Evolutionary conservation across 2,797 vertebrate species (phyloP), one percentile per base, ranked within the genome.

Genomic region (Hafferia zeledoni): DNA sequence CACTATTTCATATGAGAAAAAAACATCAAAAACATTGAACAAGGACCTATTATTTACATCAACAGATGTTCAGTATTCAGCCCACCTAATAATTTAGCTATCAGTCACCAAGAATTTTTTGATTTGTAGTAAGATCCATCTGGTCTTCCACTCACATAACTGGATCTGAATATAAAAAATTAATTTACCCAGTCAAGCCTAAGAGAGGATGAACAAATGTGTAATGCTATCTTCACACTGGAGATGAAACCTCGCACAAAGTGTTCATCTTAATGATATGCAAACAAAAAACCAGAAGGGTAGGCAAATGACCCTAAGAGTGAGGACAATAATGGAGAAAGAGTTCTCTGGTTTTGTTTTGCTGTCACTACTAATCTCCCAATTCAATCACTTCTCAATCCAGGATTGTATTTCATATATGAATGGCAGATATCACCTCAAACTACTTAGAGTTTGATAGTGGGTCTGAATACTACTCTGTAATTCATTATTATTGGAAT

Each of bases 51-150:
- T 97, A 96, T 96, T 97, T 97, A 95, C 93, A 96, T 95, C 90
- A 98, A 97, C 97, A 98, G 97, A 97, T 98, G 97, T 98, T 97
- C 93, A 95, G 77, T 67, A 78, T 97, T 98, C 96, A 97, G 93
- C 77, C 88, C 91, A 94, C 76, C 82, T 97, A 97, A 97, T 95
- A 97, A 85, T 94, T 96, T 90, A 95, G 93, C 91, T 97, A 96
- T 97, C 86, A 92, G 94, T 98, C 97, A 97, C 71, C 52, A 97
- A 95, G 91, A 97, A 97, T 97, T 98, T 97, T 60, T 95, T 98
- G 90, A 96, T 95, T 93, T 83, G 35, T 95, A 96, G 57, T 86
- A 89, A 91, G 77, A 95, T 96, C 97, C 95, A 97, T 98, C 97
- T 98, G 97, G 95, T 97, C 94, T 95, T 79, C 75, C 80, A 91